phyloP scores from a whole-genome alignment of 2,113 vertebrate species.

The Capreolus pygargus region DNA sequence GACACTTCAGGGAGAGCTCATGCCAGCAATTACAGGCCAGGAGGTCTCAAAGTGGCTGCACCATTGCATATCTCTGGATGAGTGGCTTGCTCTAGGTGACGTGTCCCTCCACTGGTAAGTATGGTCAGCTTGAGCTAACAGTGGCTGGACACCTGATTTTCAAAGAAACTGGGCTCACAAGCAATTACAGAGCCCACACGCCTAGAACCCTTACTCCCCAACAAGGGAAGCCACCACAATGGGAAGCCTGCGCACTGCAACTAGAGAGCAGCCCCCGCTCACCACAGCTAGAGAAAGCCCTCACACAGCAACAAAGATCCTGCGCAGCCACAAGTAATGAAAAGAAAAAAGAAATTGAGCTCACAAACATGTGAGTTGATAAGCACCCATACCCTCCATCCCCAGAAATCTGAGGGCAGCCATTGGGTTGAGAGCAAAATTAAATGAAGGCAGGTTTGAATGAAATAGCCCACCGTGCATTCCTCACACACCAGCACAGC shows the following conservation, averaged over 20 bases:
- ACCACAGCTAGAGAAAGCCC: neutral
- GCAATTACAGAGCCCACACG: neutral
- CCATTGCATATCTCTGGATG: neutral
- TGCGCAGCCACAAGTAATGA: neutral
- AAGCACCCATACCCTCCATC: neutral
- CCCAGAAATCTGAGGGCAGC: neutral
- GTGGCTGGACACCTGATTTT: neutral
- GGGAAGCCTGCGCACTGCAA: accelerated
- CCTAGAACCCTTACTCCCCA: neutral
- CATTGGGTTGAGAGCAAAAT: neutral
- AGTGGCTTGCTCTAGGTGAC: neutral
- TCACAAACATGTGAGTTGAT: neutral
- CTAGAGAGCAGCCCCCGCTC: neutral
- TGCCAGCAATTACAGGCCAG: neutral
- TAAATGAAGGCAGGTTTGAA: neutral
- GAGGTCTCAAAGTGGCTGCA: neutral
- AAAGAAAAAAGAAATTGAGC: neutral
- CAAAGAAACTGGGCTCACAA: neutral
- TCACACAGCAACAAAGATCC: neutral
- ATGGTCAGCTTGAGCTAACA: neutral
- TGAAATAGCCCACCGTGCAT: neutral
- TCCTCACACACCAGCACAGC: neutral
- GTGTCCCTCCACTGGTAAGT: neutral
- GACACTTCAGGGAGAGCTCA: neutral
- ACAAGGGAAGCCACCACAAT: neutral